Evolutionary conservation across 2,797 vertebrate genomes (phyloP).

Genomic region (Sebastes iracundus): DNA sequence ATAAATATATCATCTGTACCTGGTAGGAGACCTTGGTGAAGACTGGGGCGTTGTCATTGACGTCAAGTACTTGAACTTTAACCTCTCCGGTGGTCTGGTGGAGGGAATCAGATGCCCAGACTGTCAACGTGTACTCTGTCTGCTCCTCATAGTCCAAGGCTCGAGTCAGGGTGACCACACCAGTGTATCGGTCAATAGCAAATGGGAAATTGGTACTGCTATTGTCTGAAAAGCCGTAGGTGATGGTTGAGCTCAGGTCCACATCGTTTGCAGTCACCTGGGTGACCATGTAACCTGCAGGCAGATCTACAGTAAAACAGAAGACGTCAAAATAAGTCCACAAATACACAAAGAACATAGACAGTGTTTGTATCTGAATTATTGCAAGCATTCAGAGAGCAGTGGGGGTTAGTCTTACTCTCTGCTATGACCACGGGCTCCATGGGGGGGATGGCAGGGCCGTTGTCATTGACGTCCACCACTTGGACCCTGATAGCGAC

Average conservation of each 20-base stretch:
- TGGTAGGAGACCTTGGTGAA: conserved; percentile 90
- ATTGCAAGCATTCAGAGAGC: not conserved
- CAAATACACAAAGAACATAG: not conserved
- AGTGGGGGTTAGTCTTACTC: conserved; percentile 82
- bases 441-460: conserved; percentile 83
- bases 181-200: conserved; percentile 85
- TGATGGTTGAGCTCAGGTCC: conserved; percentile 87
- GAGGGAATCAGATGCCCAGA: conserved; percentile 87
- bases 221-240: conserved; percentile 84
- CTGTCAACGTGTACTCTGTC: conserved; percentile 75
- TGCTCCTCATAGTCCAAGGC: conserved; percentile 89
- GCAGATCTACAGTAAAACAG: conserved; percentile 81
- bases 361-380: not conserved
- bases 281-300: conserved; percentile 86
- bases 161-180: conserved; percentile 81
- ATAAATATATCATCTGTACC: conserved; percentile 76
- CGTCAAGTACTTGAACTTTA: conserved; percentile 84
- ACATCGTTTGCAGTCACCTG: conserved; percentile 86
- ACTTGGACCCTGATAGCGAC: conserved; percentile 86
- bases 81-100: conserved; percentile 85
- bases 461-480: conserved; percentile 92
- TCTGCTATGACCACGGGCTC: conserved; percentile 86
- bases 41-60: conserved; percentile 92
- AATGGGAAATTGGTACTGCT: conserved; percentile 81
- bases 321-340: not conserved